Evolutionary conservation across 2,888 invertebrate species (phyloP).

Genomic region (Trimorus sp.): DNA sequence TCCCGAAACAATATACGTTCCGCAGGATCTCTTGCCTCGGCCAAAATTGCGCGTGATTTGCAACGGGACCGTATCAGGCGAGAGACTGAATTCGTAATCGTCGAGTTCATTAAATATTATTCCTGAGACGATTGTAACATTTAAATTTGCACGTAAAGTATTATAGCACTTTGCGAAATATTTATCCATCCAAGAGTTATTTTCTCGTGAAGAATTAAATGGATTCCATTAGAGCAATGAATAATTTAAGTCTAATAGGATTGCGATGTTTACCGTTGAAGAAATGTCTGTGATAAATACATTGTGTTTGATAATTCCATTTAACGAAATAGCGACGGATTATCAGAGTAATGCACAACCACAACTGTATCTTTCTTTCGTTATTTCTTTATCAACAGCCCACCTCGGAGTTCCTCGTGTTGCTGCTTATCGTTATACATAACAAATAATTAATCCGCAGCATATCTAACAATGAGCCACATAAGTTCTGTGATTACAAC

Average conservation of each 20-base stretch:
- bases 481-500: no score
- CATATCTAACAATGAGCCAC: no score
- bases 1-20: no score
- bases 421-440: no score
- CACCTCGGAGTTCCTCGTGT: no score
- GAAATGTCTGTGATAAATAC: neutral
- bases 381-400: no score
- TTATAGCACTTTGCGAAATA: neutral
- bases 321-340: neutral
- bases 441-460: no score
- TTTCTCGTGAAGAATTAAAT: slow-evolving; percentile 15
- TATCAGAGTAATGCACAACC: neutral
- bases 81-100: no score
- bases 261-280: slow-evolving; percentile 22
- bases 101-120: neutral
- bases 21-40: no score
- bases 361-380: neutral
- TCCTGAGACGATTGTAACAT: neutral
- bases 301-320: slow-evolving; percentile 22
- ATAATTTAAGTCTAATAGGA: slow-evolving; percentile 22
- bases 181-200: slow-evolving; percentile 1
- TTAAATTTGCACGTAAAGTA: neutral
- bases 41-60: neutral
- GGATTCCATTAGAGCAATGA: slow-evolving; percentile 13
- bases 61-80: neutral